Conservation (phyloP, 2,113 vertebrate species). For the Pseudonaja textilis region DNA sequence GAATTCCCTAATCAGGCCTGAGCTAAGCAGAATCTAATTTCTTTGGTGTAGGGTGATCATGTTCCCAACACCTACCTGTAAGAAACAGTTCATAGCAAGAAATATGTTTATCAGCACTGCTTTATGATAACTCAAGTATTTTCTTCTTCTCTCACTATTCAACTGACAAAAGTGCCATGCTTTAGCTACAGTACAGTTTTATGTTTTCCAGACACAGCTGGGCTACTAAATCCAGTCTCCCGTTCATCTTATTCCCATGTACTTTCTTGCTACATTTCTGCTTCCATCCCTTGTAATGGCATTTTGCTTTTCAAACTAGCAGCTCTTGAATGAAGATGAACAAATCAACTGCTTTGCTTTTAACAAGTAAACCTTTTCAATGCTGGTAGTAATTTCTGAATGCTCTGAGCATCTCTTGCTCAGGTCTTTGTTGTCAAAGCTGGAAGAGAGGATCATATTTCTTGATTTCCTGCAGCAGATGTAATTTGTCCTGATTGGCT, state of each 20-base stretch:
- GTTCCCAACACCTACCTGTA: neutral
- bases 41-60: conserved; percentile 28
- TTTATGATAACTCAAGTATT: neutral
- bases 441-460: conserved; percentile 88
- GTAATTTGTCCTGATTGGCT: conserved; percentile 81
- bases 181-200: conserved; percentile 16
- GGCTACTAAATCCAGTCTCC: conserved; percentile 10
- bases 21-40: neutral
- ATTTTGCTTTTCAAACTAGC: neutral
- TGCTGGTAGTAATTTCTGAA: conserved; percentile 62
- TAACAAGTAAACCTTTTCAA: conserved; percentile 24
- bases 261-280: neutral
- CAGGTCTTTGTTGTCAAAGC: conserved; percentile 70
- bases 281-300: neutral
- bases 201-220: conserved; percentile 1
- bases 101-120: neutral
- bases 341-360: neutral
- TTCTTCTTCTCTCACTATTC: neutral
- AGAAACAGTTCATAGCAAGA: conserved; percentile 33
- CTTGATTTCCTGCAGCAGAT: conserved; percentile 85
- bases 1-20: neutral
- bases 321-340: conserved; percentile 9
- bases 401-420: conserved; percentile 49
- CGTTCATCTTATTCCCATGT: neutral
- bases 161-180: neutral